Conservation (phyloP, 2,888 invertebrate species). For the Pachycephus smyrnensis region DNA sequence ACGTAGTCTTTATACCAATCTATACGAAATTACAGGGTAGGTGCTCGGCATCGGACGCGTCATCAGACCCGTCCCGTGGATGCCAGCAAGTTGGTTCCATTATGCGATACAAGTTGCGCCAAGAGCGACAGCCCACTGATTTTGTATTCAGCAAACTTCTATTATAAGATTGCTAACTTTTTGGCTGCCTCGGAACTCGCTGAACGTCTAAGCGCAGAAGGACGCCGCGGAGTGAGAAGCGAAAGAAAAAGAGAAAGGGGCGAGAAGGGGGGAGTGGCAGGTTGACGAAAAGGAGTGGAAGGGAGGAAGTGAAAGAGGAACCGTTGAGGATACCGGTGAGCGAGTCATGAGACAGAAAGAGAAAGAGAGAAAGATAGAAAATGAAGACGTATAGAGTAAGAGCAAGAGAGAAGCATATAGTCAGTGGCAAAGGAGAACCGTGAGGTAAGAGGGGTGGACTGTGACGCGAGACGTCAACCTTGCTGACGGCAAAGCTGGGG, state of each 20-base stretch:
- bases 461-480: slow-evolving; percentile 52
- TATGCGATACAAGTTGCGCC: slow-evolving; percentile 49
- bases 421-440: neutral
- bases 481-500: slow-evolving; percentile 40
- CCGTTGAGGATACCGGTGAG: slow-evolving; percentile 14
- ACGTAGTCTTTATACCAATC: neutral
- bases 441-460: slow-evolving; percentile 44
- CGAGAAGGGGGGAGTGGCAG: neutral
- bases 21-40: neutral
- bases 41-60: neutral
- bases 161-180: slow-evolving; percentile 58
- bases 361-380: slow-evolving; percentile 30
- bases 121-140: slow-evolving; percentile 48
- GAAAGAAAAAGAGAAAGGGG: slow-evolving; percentile 23
- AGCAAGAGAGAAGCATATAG: neutral
- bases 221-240: slow-evolving; percentile 28
- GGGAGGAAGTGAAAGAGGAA: slow-evolving; percentile 21
- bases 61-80: neutral
- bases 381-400: slow-evolving; percentile 10
- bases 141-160: slow-evolving; percentile 58
- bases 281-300: slow-evolving; percentile 11
- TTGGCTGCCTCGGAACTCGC: slow-evolving; percentile 33
- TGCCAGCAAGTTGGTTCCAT: slow-evolving; percentile 41
- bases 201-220: slow-evolving; percentile 20
- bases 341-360: neutral